A percentile compares a stretch with the other conserved stretches of the same genome.
These are phyloP conservation scores for Zaprionus inermis DNA, from an alignment of 1,140 invertebrate species.

Conservation along the genomic window DNA sequence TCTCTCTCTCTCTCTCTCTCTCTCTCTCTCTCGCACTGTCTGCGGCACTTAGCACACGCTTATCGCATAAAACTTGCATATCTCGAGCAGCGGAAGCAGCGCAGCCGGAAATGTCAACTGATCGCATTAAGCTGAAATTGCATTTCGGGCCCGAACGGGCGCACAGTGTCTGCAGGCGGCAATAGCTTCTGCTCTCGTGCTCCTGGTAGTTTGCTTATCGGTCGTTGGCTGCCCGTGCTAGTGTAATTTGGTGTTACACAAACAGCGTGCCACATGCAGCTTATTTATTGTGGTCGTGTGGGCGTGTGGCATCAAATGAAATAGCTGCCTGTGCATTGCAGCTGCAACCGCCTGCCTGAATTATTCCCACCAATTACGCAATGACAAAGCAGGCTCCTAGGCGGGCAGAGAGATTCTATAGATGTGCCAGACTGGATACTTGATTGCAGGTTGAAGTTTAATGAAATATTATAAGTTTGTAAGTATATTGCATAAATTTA, in stretches of 20 bases:
- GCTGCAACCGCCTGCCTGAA: conserved; percentile 32
- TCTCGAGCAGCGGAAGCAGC: conserved; percentile 36
- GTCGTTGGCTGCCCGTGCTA: conserved; percentile 42
- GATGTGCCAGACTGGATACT: background rate
- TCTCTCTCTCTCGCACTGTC: background rate
- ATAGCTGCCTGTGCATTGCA: conserved; percentile 52
- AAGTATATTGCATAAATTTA: background rate
- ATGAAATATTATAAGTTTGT: no score
- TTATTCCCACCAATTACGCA: conserved; percentile 3
- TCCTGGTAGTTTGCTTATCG: conserved; percentile 54
- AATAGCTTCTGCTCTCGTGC: no score
- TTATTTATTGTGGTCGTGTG: conserved; percentile 59
- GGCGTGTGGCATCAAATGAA: conserved; percentile 43
- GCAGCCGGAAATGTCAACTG: conserved; percentile 68
- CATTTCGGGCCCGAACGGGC: conserved; percentile 47
- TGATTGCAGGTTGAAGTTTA: no score
- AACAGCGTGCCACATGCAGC: conserved; percentile 73
- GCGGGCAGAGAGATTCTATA: background rate
- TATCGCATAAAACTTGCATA: conserved; percentile 36
- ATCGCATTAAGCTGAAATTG: conserved; percentile 75
- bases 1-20: background rate
- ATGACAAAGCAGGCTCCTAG: background rate
- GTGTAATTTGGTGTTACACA: conserved; percentile 72
- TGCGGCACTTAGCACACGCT: conserved; percentile 21
- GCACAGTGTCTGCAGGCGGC: conserved; percentile 8